phyloP scores from a whole-genome alignment of 92 coral and sea anemone species.

The Porites evermanni region DNA sequence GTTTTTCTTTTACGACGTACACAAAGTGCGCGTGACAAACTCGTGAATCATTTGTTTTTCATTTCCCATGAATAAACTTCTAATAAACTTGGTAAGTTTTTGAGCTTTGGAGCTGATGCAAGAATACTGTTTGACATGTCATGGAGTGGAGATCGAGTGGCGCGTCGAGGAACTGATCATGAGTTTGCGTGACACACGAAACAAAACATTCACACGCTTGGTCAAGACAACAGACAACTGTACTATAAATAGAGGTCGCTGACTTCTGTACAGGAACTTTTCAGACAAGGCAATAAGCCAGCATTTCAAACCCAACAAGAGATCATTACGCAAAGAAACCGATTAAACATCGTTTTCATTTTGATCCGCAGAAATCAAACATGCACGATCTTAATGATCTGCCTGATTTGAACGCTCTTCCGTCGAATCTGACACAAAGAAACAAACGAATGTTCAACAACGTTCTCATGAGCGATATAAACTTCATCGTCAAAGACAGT shows the following conservation, averaged over 20 bases:
- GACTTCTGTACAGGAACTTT: no score
- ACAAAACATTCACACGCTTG: neutral
- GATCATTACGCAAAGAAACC: neutral
- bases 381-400: constrained; percentile 18
- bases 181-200: neutral
- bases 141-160: neutral
- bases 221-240: neutral
- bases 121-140: neutral
- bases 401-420: constrained; percentile 13
- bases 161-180: neutral
- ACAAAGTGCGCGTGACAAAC: neutral
- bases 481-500: constrained; percentile 36
- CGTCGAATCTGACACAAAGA: constrained; percentile 27
- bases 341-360: neutral
- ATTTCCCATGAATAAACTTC: neutral
- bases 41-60: neutral
- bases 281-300: neutral
- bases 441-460: constrained; percentile 55
- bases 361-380: neutral
- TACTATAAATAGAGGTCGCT: neutral
- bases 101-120: neutral
- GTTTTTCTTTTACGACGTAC: neutral
- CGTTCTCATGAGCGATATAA: constrained; percentile 44
- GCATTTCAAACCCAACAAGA: neutral
- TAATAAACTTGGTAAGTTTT: neutral